phyloP scores from a whole-genome alignment of 2,113 vertebrate genomes.

The Plecotus auritus region DNA sequence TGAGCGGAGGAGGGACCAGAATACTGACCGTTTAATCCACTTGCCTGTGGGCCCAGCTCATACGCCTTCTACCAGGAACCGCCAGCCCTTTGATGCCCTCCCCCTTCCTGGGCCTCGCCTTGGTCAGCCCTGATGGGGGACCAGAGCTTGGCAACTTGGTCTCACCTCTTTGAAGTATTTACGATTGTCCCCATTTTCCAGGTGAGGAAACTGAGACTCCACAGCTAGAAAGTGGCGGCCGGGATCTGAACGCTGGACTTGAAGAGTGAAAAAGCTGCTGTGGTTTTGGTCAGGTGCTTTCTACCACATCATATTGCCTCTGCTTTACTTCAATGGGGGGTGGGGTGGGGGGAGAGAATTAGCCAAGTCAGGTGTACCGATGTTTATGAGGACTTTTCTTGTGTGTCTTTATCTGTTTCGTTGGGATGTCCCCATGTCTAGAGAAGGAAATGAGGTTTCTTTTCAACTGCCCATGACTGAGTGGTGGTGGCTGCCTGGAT shows the following conservation, averaged over 20 bases:
- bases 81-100: too few relatives aligned
- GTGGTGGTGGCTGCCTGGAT: background rate
- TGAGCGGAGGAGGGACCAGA: background rate
- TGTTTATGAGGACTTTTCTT: background rate
- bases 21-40: background rate
- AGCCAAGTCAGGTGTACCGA: background rate
- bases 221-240: background rate
- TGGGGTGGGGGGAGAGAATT: too few relatives aligned
- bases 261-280: background rate
- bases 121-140: background rate
- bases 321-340: background rate
- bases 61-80: too few relatives aligned
- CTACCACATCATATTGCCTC: accelerated
- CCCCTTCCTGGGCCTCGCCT: background rate
- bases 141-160: background rate
- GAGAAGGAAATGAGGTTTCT: background rate
- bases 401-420: background rate
- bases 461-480: background rate
- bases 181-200: background rate
- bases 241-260: background rate
- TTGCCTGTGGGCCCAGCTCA: background rate
- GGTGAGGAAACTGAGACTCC: background rate
- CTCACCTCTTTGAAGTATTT: background rate
- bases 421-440: background rate
- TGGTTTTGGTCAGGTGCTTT: background rate